Base-by-base conservation (phyloP, 2,888 invertebrate genomes). In the Mimumesa dahlbomi region DNA sequence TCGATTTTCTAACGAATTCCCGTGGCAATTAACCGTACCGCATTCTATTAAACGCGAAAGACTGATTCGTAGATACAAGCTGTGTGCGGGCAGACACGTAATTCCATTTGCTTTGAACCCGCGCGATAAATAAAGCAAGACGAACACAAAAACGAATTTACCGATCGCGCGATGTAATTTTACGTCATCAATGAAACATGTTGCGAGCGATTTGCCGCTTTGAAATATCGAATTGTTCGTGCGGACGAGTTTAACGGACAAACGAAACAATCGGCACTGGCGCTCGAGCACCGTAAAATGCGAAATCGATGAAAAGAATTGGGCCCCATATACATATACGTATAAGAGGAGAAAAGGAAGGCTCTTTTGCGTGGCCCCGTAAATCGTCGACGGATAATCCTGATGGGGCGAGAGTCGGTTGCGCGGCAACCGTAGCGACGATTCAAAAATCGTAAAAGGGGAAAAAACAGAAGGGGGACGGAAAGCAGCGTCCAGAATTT, bases 331-430 rank as follows among this genome's bases (percentile, higher is more conserved):
- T 21, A 11, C 19, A 45, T 43, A 43, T 14, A 19, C 40, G 7
- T 43, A 19, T 21, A 61, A n/a, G 25, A 34, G 45, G 36, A 29
- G 45, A 49, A 36, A 13, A 54, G 43, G 25, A 40, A 49, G 3
- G 2, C 22, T 59, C 48, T 67, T 62, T 66, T 31, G 54, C 19
- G 43, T 29, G 34, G 57, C 73, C n/a, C 67, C 71, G 71, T 77
- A 80, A 80, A 80, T 80, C 73, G 69, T 67, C 65, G 61, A 25
- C 45, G 71, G 64, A 77, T 80, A 69, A 79, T 77, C 77, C 75
- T 69, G 76, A 65, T 57, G 68, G 66, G 65, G 75, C 56, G 68
- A 49, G 65, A 49, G 65, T 40, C 54, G 52, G 70, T 73, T 71
- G 71, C 73, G 67, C 59, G 66, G 68, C 71, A 80, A 74, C 70